Base-by-base conservation (phyloP, 2,797 vertebrate species). In the Etheostoma perlongum region DNA sequence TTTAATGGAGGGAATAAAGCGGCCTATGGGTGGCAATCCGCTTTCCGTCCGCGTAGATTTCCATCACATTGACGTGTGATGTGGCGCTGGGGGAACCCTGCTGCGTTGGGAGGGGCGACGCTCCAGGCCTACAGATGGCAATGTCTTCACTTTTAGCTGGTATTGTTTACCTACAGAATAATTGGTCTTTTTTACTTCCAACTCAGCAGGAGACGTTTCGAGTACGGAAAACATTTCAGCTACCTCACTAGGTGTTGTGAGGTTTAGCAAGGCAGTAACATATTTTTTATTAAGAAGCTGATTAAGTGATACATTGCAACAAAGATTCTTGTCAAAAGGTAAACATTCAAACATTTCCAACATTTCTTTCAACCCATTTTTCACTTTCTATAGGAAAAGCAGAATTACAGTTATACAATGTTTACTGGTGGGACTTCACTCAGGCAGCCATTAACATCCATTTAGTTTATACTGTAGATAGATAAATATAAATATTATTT, bases 1-100 rank as follows among this genome's bases (percentile, higher is more conserved):
- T 4, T 93, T 91, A 93, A 88, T 88, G 84, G 83, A 75, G 83
- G 78, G 87, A 92, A 92, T 89, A 88, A 89, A 90, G 85, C 80
- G 25, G 79, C 81, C 89, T 87, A 74, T 79, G 75, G 79, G 81
- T 83, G 84, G 74, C 84, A 87, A 92, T 89, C 89, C 67, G 81
- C 89, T 92, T 91, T 90, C 72, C 58, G 47, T 87, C 83, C 52
- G 57, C 36, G 36, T 84, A 82, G 83, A 90, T 91, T 88, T 87
- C 74, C 58, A n/a, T 87, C 90, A 81, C 85, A 75, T 66, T 89
- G 88, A 84, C 54, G 78, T 81, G 86, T 75, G 82, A 86, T 77
- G 79, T 83, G 44, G 23, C 25, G 27, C 51, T 25, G 65, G n/a
- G 75, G 70, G 62, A 77, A 67, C 57, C 65, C 60, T 21, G 58